phyloP scores from a whole-genome alignment of 2,113 vertebrate genomes.

The Brienomyrus longianalis region DNA sequence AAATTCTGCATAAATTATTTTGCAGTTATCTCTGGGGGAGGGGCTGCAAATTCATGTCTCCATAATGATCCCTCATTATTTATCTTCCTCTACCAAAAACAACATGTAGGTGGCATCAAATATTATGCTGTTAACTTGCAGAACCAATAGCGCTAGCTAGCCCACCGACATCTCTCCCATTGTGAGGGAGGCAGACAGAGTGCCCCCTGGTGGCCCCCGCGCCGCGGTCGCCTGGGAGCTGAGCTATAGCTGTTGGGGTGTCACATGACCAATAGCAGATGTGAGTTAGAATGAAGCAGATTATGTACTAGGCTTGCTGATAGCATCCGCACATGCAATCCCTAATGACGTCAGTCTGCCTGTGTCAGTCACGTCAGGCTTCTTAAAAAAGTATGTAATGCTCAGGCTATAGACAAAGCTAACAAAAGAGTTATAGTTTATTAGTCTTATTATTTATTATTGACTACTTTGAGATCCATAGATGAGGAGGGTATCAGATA shows the following conservation, averaged over 20 bases:
- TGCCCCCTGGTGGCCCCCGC: background rate
- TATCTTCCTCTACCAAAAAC: background rate
- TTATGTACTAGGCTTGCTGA: background rate
- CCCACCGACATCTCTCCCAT: background rate
- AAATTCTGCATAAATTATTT: constrained; percentile 19
- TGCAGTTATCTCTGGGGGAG: background rate
- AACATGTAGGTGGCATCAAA: background rate
- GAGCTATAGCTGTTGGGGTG: background rate
- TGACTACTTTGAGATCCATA: background rate
- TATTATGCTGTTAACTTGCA: background rate
- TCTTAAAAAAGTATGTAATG: background rate
- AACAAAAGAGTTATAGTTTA: background rate
- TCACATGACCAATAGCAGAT: background rate
- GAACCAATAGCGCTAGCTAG: background rate
- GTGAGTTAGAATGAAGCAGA: background rate
- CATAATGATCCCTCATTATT: background rate
- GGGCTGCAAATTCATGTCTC: background rate
- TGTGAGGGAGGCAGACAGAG: background rate
- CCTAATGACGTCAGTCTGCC: background rate
- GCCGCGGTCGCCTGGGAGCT: no score
- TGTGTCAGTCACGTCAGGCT: background rate
- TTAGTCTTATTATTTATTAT: background rate
- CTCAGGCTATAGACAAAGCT: background rate
- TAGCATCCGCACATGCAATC: background rate
- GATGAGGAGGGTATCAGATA: background rate